Percentiles rank a stretch among this genome's conserved stretches.
These are phyloP conservation scores for Ridgeia piscesae DNA, from an alignment of 1,140 invertebrate species.

Conservation along the genomic window DNA sequence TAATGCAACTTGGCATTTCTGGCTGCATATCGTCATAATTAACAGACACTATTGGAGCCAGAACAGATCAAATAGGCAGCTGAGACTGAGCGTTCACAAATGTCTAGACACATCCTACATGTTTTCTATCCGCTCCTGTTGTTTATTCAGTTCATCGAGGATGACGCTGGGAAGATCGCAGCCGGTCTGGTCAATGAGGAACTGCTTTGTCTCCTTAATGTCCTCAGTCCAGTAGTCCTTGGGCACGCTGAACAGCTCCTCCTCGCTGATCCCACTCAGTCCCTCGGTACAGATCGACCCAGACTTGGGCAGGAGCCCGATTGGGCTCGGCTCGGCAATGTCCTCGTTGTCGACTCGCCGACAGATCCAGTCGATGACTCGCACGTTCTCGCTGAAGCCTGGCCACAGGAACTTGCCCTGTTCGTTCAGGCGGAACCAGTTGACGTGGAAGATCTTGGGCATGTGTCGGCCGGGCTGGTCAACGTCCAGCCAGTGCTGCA, in stretches of 20 bases:
- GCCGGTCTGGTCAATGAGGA: conserved; percentile 79
- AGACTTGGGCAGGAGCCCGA: conserved; percentile 52
- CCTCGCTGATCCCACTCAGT: conserved; percentile 51
- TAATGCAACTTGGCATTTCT: no score
- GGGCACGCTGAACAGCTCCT: conserved; percentile 83
- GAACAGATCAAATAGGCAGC: background rate
- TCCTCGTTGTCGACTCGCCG: conserved; percentile 76
- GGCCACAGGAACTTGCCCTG: conserved; percentile 93
- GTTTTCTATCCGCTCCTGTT: conserved; percentile 61
- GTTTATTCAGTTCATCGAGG: conserved; percentile 70
- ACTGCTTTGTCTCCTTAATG: conserved; percentile 77
- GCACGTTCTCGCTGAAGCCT: conserved; percentile 93
- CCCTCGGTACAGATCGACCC: conserved; percentile 21
- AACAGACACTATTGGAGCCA: background rate
- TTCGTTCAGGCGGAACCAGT: conserved; percentile 91
- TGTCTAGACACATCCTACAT: conserved; percentile 15
- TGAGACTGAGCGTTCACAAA: background rate
- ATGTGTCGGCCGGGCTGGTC: conserved; percentile 26
- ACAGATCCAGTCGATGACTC: conserved; percentile 94
- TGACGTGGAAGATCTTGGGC: conserved; percentile 88
- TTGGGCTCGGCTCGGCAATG: conserved; percentile 41
- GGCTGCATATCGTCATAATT: background rate
- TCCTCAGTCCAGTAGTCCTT: conserved; percentile 93
- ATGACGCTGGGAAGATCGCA: conserved; percentile 81
- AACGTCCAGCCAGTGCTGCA: conserved; percentile 93